A percentile compares a stretch with the other conserved stretches of the same genome.
phyloP scores from a whole-genome alignment of 2,888 invertebrate species.

The Apomyelois bistriatella region DNA sequence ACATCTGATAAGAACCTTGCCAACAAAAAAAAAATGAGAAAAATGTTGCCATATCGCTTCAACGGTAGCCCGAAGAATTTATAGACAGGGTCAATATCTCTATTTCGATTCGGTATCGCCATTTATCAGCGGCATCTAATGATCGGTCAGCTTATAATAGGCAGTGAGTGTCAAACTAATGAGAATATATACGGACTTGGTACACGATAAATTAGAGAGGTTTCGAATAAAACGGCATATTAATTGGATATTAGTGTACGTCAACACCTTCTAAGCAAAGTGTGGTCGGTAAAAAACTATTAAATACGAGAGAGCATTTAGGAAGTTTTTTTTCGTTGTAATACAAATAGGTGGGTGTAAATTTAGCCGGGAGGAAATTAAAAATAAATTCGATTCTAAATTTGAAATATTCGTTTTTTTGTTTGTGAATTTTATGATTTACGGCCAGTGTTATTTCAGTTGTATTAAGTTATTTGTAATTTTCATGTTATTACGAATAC shows the following conservation, averaged over 20 bases:
- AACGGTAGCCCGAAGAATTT: conserved; percentile 50
- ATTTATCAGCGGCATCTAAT: conserved; percentile 70
- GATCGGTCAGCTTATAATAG: conserved; percentile 67
- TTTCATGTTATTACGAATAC: conserved; percentile 18
- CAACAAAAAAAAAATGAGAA: conserved; percentile 31
- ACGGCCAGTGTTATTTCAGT: conserved; percentile 15
- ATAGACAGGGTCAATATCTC: conserved; percentile 58
- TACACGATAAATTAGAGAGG: conserved; percentile 68
- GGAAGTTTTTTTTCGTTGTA: conserved; percentile 41
- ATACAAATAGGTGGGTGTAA: conserved; percentile 58
- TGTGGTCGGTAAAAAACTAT: conserved; percentile 37
- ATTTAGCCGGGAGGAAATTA: conserved; percentile 41
- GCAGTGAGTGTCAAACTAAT: conserved; percentile 72
- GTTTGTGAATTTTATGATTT: background rate
- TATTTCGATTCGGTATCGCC: conserved; percentile 57
- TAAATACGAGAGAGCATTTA: conserved; percentile 46
- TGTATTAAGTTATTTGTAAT: conserved; percentile 20
- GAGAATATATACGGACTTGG: conserved; percentile 69
- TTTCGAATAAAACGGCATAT: conserved; percentile 70
- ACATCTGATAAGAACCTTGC: conserved; percentile 48
- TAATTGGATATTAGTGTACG: conserved; percentile 73
- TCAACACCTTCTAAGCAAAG: conserved; percentile 55
- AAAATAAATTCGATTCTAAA: conserved; percentile 39
- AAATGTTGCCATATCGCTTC: conserved; percentile 33
- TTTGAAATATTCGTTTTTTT: conserved; percentile 41